Percentiles rank a stretch among this genome's conserved stretches.
Conservation (phyloP, 2,113 vertebrate genomes). For the Typhlomys cinereus region DNA sequence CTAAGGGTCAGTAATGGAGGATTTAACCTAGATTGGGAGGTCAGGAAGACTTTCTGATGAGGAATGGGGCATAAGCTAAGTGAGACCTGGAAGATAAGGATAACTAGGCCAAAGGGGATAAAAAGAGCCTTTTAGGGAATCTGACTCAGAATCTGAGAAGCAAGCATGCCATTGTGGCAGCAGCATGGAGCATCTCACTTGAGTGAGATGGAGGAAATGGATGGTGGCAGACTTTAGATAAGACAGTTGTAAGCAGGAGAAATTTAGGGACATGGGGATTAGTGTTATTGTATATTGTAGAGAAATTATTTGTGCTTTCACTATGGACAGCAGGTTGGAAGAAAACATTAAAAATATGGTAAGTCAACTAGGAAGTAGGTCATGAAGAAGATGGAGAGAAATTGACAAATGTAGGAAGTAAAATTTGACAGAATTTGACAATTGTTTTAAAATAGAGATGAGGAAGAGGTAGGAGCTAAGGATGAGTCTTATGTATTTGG, state of each 20-base stretch:
- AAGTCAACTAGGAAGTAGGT: background rate
- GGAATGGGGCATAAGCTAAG: background rate
- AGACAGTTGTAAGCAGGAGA: conserved; percentile 20
- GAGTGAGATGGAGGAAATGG: background rate
- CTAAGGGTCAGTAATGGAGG: background rate
- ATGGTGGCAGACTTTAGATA: background rate
- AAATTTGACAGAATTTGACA: background rate
- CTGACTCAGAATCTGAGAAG: background rate
- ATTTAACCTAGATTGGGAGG: background rate
- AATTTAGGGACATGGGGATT: background rate
- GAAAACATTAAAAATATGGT: background rate
- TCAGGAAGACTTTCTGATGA: conserved; percentile 39
- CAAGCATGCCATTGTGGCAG: background rate
- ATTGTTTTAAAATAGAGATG: conserved; percentile 16
- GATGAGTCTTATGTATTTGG: background rate
- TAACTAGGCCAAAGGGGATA: background rate
- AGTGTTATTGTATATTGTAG: conserved; percentile 35
- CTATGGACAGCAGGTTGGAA: background rate
- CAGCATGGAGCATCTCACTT: background rate
- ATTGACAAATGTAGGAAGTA: background rate
- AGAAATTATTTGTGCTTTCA: conserved; percentile 42
- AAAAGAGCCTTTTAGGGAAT: background rate
- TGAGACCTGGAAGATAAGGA: background rate
- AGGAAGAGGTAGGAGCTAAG: conserved; percentile 20
- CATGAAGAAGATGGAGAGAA: background rate